A percentile compares a stretch with the other conserved stretches of the same genome.
Conservation (phyloP, 2,888 invertebrate genomes). For the Hylaea fasciaria region DNA sequence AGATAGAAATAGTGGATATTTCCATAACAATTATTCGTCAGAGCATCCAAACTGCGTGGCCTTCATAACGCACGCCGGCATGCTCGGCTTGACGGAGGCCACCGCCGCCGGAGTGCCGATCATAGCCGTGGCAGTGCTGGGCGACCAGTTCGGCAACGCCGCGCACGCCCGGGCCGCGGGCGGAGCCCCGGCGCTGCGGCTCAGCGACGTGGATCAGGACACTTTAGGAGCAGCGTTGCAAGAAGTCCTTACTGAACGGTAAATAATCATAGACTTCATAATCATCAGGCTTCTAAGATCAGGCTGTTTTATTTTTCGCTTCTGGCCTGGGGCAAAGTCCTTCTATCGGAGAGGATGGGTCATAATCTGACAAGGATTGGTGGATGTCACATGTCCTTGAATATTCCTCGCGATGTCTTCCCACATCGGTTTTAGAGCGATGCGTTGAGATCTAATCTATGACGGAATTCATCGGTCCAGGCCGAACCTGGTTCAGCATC, state of each 20-base stretch:
- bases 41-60: conserved; percentile 86
- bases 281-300: too few relatives aligned
- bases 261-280: conserved; percentile 46
- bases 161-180: conserved; percentile 56
- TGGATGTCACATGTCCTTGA: too few relatives aligned
- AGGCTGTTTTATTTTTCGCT: too few relatives aligned
- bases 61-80: conserved; percentile 79
- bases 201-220: conserved; percentile 71
- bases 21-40: conserved; percentile 47
- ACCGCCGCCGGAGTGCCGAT: conserved; percentile 81
- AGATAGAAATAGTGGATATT: too few relatives aligned
- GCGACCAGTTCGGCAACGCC: conserved; percentile 78
- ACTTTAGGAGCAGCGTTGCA: conserved; percentile 66
- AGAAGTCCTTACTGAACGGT: conserved; percentile 74
- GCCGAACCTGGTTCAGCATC: too few relatives aligned
- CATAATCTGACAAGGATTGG: too few relatives aligned
- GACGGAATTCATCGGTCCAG: too few relatives aligned
- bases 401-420: too few relatives aligned
- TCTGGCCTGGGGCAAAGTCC: too few relatives aligned
- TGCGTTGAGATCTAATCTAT: too few relatives aligned
- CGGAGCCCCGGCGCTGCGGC: conserved; percentile 69
- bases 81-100: conserved; percentile 81
- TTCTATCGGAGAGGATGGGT: too few relatives aligned
- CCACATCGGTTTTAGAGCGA: too few relatives aligned
- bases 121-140: conserved; percentile 81